Evolutionary conservation across 2,113 vertebrate genomes (phyloP), one percentile per base, ranked within the genome.

Genomic region (Montifringilla adamsi): DNA sequence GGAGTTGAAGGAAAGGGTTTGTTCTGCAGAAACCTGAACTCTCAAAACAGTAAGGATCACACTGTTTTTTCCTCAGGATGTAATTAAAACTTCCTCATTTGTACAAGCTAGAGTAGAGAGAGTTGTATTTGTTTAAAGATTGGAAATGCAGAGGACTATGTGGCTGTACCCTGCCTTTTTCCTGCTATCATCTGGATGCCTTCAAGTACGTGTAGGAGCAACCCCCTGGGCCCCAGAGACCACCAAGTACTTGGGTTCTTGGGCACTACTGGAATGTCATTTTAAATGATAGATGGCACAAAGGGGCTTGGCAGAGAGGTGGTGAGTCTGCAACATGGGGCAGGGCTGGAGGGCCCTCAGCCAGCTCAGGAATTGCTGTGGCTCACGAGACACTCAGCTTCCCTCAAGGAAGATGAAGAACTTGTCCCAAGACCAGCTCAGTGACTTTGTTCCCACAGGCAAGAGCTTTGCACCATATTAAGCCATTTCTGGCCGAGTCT

Each of bases 331-430:
- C 27, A 67, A 30, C 6, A 7, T 0, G 1, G 11, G 10, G 37
- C 10, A 43, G 43, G n/a, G 50, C 13, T 69, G 26, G 35, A 82
- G 33, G 4, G 7, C 18, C 23, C 31, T 64, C 19, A 6, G 22
- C 16, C 72, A 37, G 16, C 44, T 56, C 30, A 13, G 22, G 8
- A 75, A 84, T 47, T 41, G 30, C 41, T 5, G 1, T 22, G n/a
- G 30, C 33, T 91, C 20, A 66, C 1, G 0, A 44, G 52, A 28
- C 4, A 3, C 1, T 27, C 2, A 0, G 0, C 12, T 70, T 70
- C 52, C 41, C 47, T 24, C 8, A 83, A 39, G 15, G 8, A 75
- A 87, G 55, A 46, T 13, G 18, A 66, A 69, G 50, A 83, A 20
- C 52, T 75, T 47, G 4, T 37, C 41, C 26, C 33, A 62, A 11